Evolutionary conservation across 2,797 vertebrate species (phyloP).

Genomic region (Oceanodroma leucorhoa): DNA sequence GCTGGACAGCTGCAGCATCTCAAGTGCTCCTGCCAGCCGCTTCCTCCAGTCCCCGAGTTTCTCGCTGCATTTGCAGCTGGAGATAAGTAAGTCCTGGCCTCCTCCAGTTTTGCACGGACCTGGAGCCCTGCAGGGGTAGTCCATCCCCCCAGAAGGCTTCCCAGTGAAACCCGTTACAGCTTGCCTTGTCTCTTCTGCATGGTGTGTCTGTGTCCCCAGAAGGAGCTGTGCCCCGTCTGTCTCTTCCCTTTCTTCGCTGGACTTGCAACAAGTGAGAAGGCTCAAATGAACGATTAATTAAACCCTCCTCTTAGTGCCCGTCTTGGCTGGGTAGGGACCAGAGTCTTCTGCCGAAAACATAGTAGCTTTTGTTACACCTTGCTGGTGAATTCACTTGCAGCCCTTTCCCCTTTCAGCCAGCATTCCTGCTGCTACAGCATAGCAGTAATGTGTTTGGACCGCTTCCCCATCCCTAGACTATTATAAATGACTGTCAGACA

Average conservation of each 20-base stretch:
- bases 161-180: rapidly evolving
- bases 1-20: neutral
- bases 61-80: neutral
- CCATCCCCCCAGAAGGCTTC: neutral
- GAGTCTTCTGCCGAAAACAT: neutral
- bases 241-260: neutral
- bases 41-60: neutral
- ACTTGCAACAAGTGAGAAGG: neutral
- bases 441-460: rapidly evolving
- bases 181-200: rapidly evolving
- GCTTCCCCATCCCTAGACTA: neutral
- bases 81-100: neutral
- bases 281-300: rapidly evolving
- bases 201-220: neutral
- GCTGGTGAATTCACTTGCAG: neutral
- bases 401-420: neutral
- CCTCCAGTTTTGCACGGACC: rapidly evolving
- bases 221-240: neutral
- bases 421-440: neutral
- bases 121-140: neutral
- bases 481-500: neutral
- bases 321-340: neutral
- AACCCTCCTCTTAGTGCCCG: rapidly evolving
- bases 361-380: neutral
- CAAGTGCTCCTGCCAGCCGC: neutral